These are phyloP conservation scores for Syngnathus acus DNA, from an alignment of 2,797 vertebrate species.

Conservation along the genomic window DNA sequence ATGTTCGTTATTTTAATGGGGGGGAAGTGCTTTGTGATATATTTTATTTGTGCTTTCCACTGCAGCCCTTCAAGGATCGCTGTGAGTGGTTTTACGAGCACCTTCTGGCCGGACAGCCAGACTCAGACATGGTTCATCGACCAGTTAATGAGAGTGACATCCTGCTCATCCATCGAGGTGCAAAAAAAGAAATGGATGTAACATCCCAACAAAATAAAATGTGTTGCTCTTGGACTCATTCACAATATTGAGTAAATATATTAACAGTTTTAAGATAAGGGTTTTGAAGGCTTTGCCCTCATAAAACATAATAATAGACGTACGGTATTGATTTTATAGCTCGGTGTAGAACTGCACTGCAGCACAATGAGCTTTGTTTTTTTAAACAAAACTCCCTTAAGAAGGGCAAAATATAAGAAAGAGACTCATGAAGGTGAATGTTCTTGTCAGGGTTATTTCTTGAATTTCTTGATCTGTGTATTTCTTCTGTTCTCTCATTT, in stretches of 20 bases:
- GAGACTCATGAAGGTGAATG: too few species aligned
- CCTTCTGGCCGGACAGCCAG: slow-evolving; percentile 84
- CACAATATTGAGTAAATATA: not conserved
- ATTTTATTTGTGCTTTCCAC: slow-evolving; percentile 23
- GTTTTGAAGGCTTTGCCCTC: not conserved
- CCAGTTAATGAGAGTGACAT: slow-evolving; percentile 96
- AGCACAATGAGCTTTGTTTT: not conserved
- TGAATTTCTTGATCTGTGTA: not conserved
- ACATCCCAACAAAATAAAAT: not conserved
- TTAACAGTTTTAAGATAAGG: not conserved
- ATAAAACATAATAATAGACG: not conserved
- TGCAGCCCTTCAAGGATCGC: slow-evolving; percentile 94
- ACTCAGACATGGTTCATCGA: slow-evolving; percentile 96
- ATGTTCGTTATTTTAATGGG: slow-evolving; percentile 27
- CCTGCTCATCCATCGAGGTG: slow-evolving; percentile 95
- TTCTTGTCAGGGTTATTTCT: too few species aligned
- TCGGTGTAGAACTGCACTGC: not conserved
- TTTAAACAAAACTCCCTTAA: not conserved
- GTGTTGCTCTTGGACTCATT: not conserved
- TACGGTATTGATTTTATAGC: not conserved
- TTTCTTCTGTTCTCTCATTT: not conserved
- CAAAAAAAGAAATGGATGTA: not conserved
- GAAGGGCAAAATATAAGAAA: not conserved
- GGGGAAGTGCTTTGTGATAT: slow-evolving; percentile 15
- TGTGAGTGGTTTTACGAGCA: slow-evolving; percentile 99